Base-by-base conservation (phyloP, 1,140 invertebrate genomes). In the Penaeus indicus region DNA sequence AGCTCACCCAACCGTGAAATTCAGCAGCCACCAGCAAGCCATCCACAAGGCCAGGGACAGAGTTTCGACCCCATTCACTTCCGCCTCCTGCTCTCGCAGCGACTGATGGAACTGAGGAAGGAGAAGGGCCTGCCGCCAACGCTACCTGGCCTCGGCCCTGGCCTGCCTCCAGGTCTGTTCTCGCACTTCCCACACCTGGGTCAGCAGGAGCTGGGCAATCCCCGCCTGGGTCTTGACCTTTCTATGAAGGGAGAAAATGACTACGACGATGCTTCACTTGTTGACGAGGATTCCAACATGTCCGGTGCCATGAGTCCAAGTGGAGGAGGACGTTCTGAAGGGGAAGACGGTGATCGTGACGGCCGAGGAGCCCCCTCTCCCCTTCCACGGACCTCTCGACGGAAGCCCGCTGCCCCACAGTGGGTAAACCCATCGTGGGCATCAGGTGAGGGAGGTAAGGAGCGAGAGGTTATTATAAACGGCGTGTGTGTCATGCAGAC, bases 341-440 rank as follows among this genome's bases (percentile, higher is more conserved):
- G 94, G 84, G 95, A 95, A 10, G 82, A 80, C 27, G 96, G 96
- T 90, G 95, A 95, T 77, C 95, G 96, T 72, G 80, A 93, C 91
- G 13, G 92, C 78, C 93, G 93, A 91, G 93, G 93, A 61, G 93
- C 93, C 89, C 93, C 18, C 62, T 89, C 86, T 27, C 90, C 89
- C 25, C 85, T 89, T 27, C 82, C 89, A 72, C 86, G 89, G 22
- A 83, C 89, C 84, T 93, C 93, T 78, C 93, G 98, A 87, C 94
- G 98, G 86, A 99, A 99, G 93, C 97, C 98, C 0, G 97, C 97
- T 0, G 97, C 97, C 54, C 98, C 98, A 0, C 97, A 99, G 93
- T 98, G 98, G 97, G 97, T 99, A 0, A 98, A 98, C 93, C 98
- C 97, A 4, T 97, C 97, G 82, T 96, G 97, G 95, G 96, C 97